Evolutionary conservation across 1,140 invertebrate species (phyloP).

Genomic region (Euglossa dilemma): DNA sequence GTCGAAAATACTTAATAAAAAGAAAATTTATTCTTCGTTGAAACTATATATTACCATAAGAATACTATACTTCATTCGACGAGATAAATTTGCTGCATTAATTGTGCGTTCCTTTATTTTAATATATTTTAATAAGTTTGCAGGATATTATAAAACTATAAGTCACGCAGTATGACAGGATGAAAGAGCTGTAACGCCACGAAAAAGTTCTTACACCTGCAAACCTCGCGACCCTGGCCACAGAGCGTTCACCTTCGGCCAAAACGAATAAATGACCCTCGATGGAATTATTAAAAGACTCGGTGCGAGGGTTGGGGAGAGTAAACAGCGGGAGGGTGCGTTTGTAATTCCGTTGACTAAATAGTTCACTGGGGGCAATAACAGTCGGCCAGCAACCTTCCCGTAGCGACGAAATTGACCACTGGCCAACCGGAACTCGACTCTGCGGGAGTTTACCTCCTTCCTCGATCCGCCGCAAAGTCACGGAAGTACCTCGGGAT

Average conservation of each 20-base stretch:
- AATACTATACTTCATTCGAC: no score
- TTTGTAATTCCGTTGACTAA: background rate
- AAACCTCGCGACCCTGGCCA: background rate
- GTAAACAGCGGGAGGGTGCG: background rate
- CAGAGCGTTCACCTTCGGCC: background rate
- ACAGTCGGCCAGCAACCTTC: background rate
- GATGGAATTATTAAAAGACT: conserved; percentile 34
- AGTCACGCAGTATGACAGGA: no score
- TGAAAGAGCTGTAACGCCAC: no score
- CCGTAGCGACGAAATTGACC: conserved; percentile 31
- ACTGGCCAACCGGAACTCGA: background rate
- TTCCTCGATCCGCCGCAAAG: background rate
- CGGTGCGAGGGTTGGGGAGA: no score
- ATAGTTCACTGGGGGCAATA: background rate
- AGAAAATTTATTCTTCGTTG: no score
- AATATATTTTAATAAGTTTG: no score
- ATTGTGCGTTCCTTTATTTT: no score
- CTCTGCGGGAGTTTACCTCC: background rate
- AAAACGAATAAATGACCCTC: background rate
- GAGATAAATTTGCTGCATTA: no score
- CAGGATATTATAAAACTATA: no score
- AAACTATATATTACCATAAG: no score
- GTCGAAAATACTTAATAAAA: no score
- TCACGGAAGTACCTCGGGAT: background rate
- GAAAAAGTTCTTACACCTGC: background rate